A percentile compares a stretch with the other conserved stretches of the same genome.
These are phyloP conservation scores for Argyresthia albistria DNA, from an alignment of 2,888 invertebrate species.

Conservation along the genomic window DNA sequence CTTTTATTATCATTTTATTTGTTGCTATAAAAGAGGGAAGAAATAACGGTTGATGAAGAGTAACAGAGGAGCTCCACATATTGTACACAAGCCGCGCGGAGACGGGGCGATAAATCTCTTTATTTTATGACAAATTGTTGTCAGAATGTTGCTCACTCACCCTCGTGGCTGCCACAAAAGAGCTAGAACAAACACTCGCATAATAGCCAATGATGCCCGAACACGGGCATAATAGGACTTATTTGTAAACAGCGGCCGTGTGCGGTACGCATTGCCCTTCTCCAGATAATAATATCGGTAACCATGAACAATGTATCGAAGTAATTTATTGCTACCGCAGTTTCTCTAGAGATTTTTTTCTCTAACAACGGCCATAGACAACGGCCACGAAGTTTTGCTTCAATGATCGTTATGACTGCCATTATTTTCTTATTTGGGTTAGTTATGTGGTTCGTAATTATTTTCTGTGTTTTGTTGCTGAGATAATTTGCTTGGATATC, in stretches of 20 bases:
- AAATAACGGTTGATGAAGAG: constrained; percentile 62
- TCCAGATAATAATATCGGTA: constrained; percentile 32
- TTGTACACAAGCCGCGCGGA: constrained; percentile 35
- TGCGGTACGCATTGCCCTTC: constrained; percentile 37
- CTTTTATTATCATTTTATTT: constrained; percentile 61
- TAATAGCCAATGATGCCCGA: constrained; percentile 57
- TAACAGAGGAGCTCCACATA: constrained; percentile 27
- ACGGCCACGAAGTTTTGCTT: neutral
- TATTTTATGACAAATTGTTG: constrained; percentile 72
- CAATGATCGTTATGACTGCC: neutral
- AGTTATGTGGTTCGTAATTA: too few species aligned
- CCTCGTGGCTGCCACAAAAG: constrained; percentile 52
- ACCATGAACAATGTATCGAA: constrained; percentile 41
- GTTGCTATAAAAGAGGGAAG: constrained; percentile 56
- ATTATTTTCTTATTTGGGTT: too few species aligned
- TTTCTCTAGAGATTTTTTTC: constrained; percentile 2
- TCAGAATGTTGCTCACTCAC: constrained; percentile 36
- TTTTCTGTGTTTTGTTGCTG: too few species aligned
- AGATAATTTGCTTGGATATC: too few species aligned
- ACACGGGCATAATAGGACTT: constrained; percentile 36
- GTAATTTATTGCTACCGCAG: constrained; percentile 47
- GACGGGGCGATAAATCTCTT: constrained; percentile 61
- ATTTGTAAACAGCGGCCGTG: constrained; percentile 52
- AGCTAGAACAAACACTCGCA: constrained; percentile 62
- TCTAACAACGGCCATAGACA: neutral